Conservation (phyloP, 2,113 vertebrate species). For the Trematocara variabile region DNA sequence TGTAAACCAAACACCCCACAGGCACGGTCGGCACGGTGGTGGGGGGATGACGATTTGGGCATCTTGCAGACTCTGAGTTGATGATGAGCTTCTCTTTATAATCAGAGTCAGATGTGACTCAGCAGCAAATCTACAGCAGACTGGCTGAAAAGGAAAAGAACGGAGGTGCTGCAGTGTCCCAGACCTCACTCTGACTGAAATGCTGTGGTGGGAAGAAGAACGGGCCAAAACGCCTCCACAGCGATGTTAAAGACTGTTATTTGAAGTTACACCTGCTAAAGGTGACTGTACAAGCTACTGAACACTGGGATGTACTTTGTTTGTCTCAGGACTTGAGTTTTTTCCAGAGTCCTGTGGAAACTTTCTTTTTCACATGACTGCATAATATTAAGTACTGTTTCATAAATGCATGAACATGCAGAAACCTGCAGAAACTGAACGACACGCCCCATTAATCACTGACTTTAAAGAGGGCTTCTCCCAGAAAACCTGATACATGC, state of each 20-base stretch:
- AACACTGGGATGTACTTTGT: not conserved
- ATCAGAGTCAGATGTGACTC: not conserved
- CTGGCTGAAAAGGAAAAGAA: not conserved
- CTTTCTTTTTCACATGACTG: not conserved
- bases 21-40: not conserved
- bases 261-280: not conserved
- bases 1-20: not conserved
- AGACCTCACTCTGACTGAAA: not conserved
- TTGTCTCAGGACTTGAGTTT: not conserved
- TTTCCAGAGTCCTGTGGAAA: not conserved
- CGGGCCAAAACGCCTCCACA: not conserved
- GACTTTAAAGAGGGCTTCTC: not conserved
- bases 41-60: fast-evolving
- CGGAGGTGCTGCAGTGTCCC: fast-evolving
- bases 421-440: not conserved
- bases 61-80: fast-evolving
- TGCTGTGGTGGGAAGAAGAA: not conserved
- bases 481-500: not conserved
- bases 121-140: not conserved
- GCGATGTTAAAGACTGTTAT: fast-evolving
- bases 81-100: not conserved
- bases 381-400: not conserved
- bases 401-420: not conserved
- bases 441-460: not conserved
- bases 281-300: not conserved